phyloP scores from a whole-genome alignment of 1,140 invertebrate species.

The Leptinotarsa defecta region DNA sequence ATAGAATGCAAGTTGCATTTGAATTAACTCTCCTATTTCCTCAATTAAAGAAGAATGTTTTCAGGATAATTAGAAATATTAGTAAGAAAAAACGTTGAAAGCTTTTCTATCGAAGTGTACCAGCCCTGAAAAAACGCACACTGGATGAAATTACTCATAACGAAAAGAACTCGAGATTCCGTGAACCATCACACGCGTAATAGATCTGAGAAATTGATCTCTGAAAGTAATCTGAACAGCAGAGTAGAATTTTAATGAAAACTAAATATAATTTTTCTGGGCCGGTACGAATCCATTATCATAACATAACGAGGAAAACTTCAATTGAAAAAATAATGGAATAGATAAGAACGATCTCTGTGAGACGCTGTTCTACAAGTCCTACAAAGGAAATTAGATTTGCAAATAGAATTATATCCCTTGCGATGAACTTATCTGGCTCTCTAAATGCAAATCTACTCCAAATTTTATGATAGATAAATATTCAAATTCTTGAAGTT shows the following conservation, averaged over 20 bases:
- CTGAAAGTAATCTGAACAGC: neutral
- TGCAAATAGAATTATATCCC: slow-evolving; percentile 29
- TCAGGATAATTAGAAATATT: too few species aligned
- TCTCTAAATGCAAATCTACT: slow-evolving; percentile 34
- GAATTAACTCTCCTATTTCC: too few species aligned
- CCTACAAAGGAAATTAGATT: slow-evolving; percentile 30
- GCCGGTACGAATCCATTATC: neutral
- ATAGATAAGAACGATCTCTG: neutral
- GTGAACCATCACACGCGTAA: too few species aligned
- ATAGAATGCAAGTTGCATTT: too few species aligned
- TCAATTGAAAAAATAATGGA: slow-evolving; percentile 6
- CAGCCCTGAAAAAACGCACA: too few species aligned
- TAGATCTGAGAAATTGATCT: too few species aligned
- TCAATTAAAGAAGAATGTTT: too few species aligned
- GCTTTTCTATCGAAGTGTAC: too few species aligned
- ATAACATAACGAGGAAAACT: neutral
- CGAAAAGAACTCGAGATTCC: too few species aligned
- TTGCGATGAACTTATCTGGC: slow-evolving; percentile 14
- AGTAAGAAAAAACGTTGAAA: too few species aligned
- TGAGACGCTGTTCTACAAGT: neutral
- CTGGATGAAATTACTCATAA: too few species aligned
- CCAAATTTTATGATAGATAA: slow-evolving; percentile 30
- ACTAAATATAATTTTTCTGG: neutral
- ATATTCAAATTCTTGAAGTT: slow-evolving; percentile 1
- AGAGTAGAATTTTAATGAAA: neutral